A percentile compares a stretch with the other conserved stretches of the same genome.
phyloP scores from a whole-genome alignment of 1,140 invertebrate species.

The Saccostrea glomerata region DNA sequence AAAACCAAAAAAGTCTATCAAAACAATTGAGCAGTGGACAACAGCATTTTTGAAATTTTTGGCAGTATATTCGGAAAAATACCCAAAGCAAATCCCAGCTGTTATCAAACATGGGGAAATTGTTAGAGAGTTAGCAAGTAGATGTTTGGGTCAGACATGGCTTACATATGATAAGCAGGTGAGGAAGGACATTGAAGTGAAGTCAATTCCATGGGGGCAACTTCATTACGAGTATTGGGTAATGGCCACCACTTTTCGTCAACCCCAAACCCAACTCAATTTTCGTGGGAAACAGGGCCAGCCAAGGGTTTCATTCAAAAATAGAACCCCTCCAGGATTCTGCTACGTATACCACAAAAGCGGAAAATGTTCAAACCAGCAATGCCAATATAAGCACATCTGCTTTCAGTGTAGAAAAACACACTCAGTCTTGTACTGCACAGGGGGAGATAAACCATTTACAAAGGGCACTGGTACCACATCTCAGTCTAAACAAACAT shows the following conservation, averaged over 20 bases:
- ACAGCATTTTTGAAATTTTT: too few relatives aligned
- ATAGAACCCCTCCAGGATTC: background rate
- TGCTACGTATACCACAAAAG: background rate
- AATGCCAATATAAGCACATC: background rate
- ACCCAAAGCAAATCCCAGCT: too few relatives aligned
- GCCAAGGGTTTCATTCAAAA: background rate
- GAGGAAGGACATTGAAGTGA: background rate
- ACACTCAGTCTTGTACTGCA: background rate
- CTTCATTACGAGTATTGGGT: background rate
- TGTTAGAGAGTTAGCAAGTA: background rate
- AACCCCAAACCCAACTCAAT: background rate
- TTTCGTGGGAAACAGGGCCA: background rate
- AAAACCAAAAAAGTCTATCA: too few relatives aligned
- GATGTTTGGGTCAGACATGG: background rate
- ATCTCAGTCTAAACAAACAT: too few relatives aligned
- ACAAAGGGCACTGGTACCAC: too few relatives aligned
- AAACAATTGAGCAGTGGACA: too few relatives aligned
- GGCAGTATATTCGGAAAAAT: too few relatives aligned
- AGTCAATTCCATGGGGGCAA: background rate
- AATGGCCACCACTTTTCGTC: background rate
- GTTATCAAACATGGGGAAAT: too few relatives aligned
- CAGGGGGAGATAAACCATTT: background rate
- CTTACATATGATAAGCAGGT: background rate
- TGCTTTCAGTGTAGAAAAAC: background rate
- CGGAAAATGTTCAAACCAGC: background rate